Evolutionary conservation across 1,140 invertebrate genomes (phyloP).

Genomic region (Drosophila parvula): DNA sequence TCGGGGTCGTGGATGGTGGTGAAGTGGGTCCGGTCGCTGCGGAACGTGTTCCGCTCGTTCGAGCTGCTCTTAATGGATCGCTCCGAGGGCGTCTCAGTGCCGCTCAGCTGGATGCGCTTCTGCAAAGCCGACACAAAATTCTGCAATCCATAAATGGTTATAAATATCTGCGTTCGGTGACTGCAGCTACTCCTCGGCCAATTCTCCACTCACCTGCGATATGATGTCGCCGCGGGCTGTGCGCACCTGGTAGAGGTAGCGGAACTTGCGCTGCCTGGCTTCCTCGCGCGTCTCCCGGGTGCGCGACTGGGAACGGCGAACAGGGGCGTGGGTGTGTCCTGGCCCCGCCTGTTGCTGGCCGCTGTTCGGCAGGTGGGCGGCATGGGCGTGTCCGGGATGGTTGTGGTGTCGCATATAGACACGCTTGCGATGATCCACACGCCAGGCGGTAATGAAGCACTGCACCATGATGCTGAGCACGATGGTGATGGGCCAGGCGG

Average conservation of each 20-base stretch:
- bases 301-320: slow-evolving; percentile 66
- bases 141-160: slow-evolving; percentile 83
- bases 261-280: slow-evolving; percentile 91
- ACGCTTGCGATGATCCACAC: slow-evolving; percentile 79
- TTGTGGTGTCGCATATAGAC: slow-evolving; percentile 77
- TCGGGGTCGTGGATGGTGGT: slow-evolving; percentile 85
- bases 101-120: slow-evolving; percentile 86
- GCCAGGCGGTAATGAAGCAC: slow-evolving; percentile 83
- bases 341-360: slow-evolving; percentile 53
- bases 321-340: slow-evolving; percentile 56
- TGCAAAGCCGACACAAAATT: slow-evolving; percentile 92
- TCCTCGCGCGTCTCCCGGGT: slow-evolving; percentile 89
- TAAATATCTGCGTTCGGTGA: not conserved
- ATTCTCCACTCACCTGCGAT: slow-evolving; percentile 87
- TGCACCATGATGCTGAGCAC: slow-evolving; percentile 83
- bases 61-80: slow-evolving; percentile 84
- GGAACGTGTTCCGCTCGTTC: slow-evolving; percentile 89
- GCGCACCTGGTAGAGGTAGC: slow-evolving; percentile 94
- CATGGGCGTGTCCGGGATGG: slow-evolving; percentile 55
- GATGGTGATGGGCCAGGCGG: slow-evolving; percentile 77
- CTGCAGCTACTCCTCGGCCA: not conserved
- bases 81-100: slow-evolving; percentile 80
- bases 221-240: slow-evolving; percentile 95
- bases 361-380: slow-evolving; percentile 54
- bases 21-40: slow-evolving; percentile 89